A percentile compares a stretch with the other conserved stretches of the same genome.
Conservation (phyloP, 2,888 invertebrate species). For the Cerastis leucographa region DNA sequence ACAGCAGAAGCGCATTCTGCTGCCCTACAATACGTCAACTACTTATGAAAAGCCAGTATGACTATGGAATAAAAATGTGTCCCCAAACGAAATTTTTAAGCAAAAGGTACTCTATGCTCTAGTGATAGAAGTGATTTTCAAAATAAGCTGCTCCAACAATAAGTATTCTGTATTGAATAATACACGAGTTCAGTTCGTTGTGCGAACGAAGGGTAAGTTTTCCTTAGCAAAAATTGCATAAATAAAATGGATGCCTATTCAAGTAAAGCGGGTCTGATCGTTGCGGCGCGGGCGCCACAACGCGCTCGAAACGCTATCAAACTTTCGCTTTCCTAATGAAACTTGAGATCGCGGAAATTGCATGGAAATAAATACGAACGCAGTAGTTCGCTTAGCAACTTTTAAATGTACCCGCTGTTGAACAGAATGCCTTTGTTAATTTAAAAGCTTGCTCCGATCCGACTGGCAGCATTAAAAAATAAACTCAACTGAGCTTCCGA, state of each 20-base stretch:
- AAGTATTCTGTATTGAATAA: conserved; percentile 47
- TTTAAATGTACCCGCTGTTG: conserved; percentile 80
- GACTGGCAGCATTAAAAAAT: conserved; percentile 73
- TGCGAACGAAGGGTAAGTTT: conserved; percentile 63
- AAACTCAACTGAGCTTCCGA: conserved; percentile 63
- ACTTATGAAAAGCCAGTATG: conserved; percentile 66
- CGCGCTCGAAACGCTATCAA: conserved; percentile 74
- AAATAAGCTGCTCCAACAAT: conserved; percentile 13
- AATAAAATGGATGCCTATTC: conserved; percentile 72
- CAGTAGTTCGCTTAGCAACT: conserved; percentile 82
- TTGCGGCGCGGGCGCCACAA: conserved; percentile 67
- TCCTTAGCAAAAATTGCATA: conserved; percentile 69
- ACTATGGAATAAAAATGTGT: conserved; percentile 64
- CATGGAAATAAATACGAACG: conserved; percentile 84
- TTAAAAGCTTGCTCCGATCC: conserved; percentile 79
- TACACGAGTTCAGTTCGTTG: conserved; percentile 43
- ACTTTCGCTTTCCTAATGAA: conserved; percentile 84
- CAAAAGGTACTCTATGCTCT: conserved; percentile 29
- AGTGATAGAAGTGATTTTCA: conserved; percentile 28
- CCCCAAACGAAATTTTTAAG: conserved; percentile 4
- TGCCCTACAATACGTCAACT: conserved; percentile 53
- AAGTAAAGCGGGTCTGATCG: conserved; percentile 67
- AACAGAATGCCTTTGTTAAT: conserved; percentile 85
- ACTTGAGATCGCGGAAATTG: conserved; percentile 83
- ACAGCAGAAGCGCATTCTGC: conserved; percentile 61